Evolutionary conservation across 2,888 invertebrate species (phyloP).

Genomic region (Caenorhabditis becei): DNA sequence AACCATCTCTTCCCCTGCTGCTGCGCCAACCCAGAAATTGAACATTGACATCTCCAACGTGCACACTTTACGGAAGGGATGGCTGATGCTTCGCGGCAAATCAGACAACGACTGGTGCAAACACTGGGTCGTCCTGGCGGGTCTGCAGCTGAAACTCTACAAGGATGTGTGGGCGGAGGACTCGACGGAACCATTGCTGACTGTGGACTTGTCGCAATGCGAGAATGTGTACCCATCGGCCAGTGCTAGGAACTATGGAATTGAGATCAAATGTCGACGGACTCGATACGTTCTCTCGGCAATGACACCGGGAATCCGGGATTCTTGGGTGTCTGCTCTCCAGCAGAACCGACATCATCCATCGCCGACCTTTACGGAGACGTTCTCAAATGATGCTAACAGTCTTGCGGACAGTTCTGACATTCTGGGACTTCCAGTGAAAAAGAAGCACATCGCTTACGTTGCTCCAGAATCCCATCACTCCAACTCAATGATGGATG

Average conservation of each 20-base stretch:
- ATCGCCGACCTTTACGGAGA: constrained; percentile 79
- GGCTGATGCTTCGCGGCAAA: constrained; percentile 81
- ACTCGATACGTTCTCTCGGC: constrained; percentile 79
- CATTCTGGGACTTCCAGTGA: constrained; percentile 69
- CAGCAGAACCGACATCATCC: constrained; percentile 77
- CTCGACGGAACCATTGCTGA: constrained; percentile 74
- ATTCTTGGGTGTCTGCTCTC: constrained; percentile 79
- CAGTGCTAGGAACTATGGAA: constrained; percentile 79
- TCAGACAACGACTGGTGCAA: constrained; percentile 80
- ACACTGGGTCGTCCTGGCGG: constrained; percentile 81
- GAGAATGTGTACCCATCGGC: constrained; percentile 80
- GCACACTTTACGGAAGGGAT: constrained; percentile 81
- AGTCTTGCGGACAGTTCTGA: constrained; percentile 78
- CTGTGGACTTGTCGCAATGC: constrained; percentile 79
- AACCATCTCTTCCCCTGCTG: constrained; percentile 23
- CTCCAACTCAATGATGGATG: constrained; percentile 80
- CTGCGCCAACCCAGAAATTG: constrained; percentile 59
- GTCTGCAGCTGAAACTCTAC: constrained; percentile 78
- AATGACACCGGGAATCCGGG: constrained; percentile 81
- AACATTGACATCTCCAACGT: constrained; percentile 77
- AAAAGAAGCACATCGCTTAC: constrained; percentile 81
- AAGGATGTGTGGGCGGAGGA: constrained; percentile 81
- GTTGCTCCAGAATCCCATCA: constrained; percentile 82
- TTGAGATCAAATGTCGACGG: constrained; percentile 80
- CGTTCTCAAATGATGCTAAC: constrained; percentile 74